Conservation (phyloP, 35 echinoderm and acorn worm genomes). For the Patiria miniata region DNA sequence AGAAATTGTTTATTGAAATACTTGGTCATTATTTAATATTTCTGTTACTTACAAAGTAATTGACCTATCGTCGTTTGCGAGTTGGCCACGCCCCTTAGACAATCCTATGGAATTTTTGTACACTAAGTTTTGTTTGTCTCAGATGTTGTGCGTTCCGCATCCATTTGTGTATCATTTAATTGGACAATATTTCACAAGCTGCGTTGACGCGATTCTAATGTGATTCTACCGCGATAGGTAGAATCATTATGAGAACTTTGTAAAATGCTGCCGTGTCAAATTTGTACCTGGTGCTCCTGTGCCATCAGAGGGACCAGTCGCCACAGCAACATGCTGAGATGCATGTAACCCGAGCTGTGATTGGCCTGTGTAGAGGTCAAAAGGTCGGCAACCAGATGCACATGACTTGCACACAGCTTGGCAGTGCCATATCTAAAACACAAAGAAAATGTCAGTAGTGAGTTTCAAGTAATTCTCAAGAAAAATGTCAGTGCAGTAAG, state of each 20-base stretch:
- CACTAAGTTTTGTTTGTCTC: too few relatives aligned
- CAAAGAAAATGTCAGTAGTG: not conserved
- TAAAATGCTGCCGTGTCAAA: not conserved
- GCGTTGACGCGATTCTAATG: too few relatives aligned
- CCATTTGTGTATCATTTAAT: too few relatives aligned
- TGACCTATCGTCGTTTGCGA: too few relatives aligned
- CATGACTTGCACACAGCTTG: slow-evolving; percentile 67
- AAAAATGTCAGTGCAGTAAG: not conserved
- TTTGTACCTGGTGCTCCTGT: slow-evolving; percentile 56
- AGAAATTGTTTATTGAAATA: not conserved
- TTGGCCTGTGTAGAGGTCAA: slow-evolving; percentile 59
- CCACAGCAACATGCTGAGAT: slow-evolving; percentile 67
- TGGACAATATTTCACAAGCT: too few relatives aligned
- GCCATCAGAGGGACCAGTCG: slow-evolving; percentile 65
- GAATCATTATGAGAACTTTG: too few relatives aligned
- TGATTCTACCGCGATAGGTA: too few relatives aligned
- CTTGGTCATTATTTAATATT: too few relatives aligned
- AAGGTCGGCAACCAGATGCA: slow-evolving; percentile 41
- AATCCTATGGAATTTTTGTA: too few relatives aligned
- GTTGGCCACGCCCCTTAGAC: too few relatives aligned
- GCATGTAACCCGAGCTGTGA: slow-evolving; percentile 59
- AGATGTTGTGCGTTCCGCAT: too few relatives aligned
- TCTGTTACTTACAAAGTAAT: too few relatives aligned
- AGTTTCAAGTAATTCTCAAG: not conserved
- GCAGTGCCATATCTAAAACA: slow-evolving; percentile 65